Percentiles rank a stretch among this genome's conserved stretches.
Evolutionary conservation across 2,888 invertebrate species (phyloP).

Genomic region (Drosophila aldrichi): DNA sequence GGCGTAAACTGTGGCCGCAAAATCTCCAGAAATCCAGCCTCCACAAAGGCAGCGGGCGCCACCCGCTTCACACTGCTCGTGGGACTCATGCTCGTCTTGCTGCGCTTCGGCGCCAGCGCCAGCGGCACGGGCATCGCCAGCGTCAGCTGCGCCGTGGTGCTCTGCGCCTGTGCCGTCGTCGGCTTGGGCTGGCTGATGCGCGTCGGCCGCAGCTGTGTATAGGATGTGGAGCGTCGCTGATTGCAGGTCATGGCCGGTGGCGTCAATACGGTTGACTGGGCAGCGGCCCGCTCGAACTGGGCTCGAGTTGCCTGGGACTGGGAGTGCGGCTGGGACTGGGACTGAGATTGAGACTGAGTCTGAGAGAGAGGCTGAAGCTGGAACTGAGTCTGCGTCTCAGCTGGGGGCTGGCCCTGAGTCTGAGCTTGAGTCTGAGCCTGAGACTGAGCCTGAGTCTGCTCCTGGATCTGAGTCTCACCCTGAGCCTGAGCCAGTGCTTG

Average conservation of each 20-base stretch:
- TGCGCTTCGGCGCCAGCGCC: constrained; percentile 76
- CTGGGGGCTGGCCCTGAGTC: background rate
- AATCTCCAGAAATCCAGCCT: constrained; percentile 96
- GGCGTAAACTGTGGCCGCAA: constrained; percentile 95
- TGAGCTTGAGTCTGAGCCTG: background rate
- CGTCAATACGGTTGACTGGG: constrained; percentile 21
- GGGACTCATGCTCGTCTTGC: constrained; percentile 83
- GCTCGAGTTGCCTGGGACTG: background rate
- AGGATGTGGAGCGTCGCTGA: constrained; percentile 84
- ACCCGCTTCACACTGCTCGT: constrained; percentile 87
- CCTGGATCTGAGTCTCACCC: background rate
- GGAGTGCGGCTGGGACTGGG: background rate
- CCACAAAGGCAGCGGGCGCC: constrained; percentile 90
- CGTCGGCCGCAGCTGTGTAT: constrained; percentile 61
- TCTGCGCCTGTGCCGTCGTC: constrained; percentile 66
- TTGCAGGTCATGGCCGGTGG: constrained; percentile 67
- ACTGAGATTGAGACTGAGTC: rapidly evolving
- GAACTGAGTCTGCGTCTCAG: background rate
- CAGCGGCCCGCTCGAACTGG: background rate
- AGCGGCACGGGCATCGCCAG: constrained; percentile 67
- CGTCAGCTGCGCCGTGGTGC: constrained; percentile 66
- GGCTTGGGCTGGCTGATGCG: constrained; percentile 69
- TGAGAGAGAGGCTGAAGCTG: background rate
- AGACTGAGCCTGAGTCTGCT: background rate
- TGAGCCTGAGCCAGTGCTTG: background rate